Conservation (phyloP, 2,113 vertebrate genomes). For the Neomonachus schauinslandi region DNA sequence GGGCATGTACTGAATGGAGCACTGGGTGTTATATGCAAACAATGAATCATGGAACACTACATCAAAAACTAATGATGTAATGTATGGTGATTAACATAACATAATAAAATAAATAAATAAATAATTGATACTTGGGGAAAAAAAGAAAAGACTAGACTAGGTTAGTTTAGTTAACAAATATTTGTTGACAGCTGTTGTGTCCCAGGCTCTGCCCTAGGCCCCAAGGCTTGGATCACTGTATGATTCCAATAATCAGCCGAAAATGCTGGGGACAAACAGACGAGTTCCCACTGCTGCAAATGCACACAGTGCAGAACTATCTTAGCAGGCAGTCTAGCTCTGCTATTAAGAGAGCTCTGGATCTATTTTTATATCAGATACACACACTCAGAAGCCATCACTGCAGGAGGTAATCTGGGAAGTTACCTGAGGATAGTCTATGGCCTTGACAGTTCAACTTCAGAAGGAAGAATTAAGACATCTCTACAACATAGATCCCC, state of each 20-base stretch:
- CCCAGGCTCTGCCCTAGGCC: background rate
- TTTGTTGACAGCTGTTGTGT: background rate
- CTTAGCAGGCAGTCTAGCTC: background rate
- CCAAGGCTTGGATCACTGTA: background rate
- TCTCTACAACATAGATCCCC: slow-evolving; percentile 32
- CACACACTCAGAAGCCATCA: background rate
- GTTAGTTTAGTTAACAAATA: background rate
- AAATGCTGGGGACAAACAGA: slow-evolving; percentile 17
- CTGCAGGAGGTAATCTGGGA: slow-evolving; percentile 19
- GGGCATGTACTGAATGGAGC: too few relatives aligned
- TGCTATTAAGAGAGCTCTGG: background rate
- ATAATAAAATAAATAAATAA: too few relatives aligned
- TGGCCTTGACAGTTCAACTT: background rate
- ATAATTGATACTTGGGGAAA: too few relatives aligned
- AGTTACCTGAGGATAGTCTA: slow-evolving; percentile 28
- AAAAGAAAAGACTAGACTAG: background rate
- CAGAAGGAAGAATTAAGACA: slow-evolving; percentile 48
- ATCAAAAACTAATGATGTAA: too few relatives aligned
- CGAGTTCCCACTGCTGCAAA: background rate
- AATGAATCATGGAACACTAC: too few relatives aligned
- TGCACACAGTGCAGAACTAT: background rate
- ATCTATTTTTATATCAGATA: slow-evolving; percentile 52
- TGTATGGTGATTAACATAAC: too few relatives aligned
- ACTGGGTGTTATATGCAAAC: too few relatives aligned
- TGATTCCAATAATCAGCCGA: background rate